Evolutionary conservation across 2,888 invertebrate species (phyloP).

Genomic region (Eilema depressum): DNA sequence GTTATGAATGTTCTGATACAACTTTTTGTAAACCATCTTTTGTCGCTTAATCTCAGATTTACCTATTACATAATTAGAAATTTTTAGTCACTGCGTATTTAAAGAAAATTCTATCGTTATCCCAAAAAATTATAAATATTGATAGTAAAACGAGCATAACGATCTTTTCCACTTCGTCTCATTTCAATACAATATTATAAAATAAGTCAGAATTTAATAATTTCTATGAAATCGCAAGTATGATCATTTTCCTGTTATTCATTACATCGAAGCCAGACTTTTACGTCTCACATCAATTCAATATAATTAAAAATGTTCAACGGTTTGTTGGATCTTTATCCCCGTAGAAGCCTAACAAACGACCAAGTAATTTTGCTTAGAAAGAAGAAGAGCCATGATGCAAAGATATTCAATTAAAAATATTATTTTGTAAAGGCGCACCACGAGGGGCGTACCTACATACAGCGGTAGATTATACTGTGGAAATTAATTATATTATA

Average conservation of each 20-base stretch:
- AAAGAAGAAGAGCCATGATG: not conserved
- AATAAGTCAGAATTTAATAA: not conserved
- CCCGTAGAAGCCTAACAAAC: not conserved
- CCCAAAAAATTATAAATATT: no score
- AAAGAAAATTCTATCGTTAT: no score
- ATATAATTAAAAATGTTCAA: not conserved
- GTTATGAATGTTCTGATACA: no score
- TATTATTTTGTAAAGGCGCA: not conserved
- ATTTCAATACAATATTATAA: not conserved
- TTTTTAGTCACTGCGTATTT: no score
- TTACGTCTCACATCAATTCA: not conserved
- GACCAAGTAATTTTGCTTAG: not conserved
- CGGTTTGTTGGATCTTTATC: not conserved
- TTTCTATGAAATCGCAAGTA: not conserved
- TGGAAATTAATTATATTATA: no score
- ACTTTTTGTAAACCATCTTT: no score
- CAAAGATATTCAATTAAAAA: not conserved
- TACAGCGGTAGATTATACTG: no score
- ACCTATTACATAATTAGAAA: no score
- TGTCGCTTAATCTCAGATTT: no score
- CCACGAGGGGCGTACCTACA: not conserved
- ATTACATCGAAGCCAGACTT: not conserved
- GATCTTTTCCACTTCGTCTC: not conserved
- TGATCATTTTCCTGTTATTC: not conserved
- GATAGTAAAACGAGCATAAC: no score